Conservation (phyloP, 2,113 vertebrate genomes). For the Irena cyanogastra region DNA sequence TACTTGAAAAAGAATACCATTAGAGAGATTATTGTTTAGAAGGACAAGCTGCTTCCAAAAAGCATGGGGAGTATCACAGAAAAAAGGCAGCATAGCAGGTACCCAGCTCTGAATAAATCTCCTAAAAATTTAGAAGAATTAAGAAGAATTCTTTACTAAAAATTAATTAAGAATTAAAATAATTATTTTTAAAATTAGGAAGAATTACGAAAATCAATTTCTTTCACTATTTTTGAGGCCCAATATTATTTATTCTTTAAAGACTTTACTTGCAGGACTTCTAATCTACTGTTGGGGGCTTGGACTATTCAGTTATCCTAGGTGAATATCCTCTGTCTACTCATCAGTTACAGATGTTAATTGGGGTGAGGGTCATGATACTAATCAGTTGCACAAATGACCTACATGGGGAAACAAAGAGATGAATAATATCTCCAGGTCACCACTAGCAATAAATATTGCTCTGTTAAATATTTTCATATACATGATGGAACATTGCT, state of each 20-base stretch:
- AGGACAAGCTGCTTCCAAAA: not conserved
- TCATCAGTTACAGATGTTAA: not conserved
- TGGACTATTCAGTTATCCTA: not conserved
- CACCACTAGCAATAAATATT: not conserved
- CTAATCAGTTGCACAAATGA: not conserved
- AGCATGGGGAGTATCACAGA: not conserved
- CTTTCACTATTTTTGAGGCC: not conserved
- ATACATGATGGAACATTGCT: not conserved
- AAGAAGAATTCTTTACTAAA: not conserved
- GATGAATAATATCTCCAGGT: not conserved
- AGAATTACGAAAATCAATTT: not conserved
- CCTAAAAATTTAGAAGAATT: not conserved
- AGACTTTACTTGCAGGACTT: not conserved
- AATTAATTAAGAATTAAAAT: not conserved
- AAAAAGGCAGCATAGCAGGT: not conserved
- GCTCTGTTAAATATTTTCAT: not conserved
- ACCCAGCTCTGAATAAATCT: not conserved
- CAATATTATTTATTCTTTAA: not conserved
- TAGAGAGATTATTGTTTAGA: not conserved
- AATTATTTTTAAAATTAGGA: not conserved
- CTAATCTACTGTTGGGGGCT: not conserved
- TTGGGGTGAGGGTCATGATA: not conserved
- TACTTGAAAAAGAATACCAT: not conserved
- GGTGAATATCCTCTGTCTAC: not conserved
- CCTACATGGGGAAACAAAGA: not conserved